Conservation (phyloP, 2,113 vertebrate genomes). For the Orthonyx spaldingii region DNA sequence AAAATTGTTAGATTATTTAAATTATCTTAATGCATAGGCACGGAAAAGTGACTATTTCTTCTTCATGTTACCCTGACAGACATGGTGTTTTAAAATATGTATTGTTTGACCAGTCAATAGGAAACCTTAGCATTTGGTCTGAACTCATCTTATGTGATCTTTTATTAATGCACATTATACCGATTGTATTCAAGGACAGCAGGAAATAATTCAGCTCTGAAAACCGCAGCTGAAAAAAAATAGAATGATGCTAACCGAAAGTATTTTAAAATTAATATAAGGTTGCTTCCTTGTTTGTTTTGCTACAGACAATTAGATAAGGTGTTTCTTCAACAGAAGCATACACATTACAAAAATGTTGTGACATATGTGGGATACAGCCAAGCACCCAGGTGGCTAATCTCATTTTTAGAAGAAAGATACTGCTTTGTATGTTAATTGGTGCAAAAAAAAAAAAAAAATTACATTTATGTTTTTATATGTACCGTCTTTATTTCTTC, state of each 20-base stretch:
- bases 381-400: conserved; percentile 92
- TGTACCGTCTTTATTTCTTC: conserved; percentile 70
- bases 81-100: conserved; percentile 55
- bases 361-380: conserved; percentile 81
- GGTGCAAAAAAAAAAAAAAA: conserved; percentile 71
- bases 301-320: conserved; percentile 59
- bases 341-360: conserved; percentile 71
- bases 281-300: conserved; percentile 66
- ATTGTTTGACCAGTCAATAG: conserved; percentile 75
- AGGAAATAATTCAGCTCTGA: conserved; percentile 68
- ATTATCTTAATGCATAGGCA: conserved; percentile 57
- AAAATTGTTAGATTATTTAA: conserved; percentile 68
- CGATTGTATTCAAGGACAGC: conserved; percentile 70
- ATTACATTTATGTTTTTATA: conserved; percentile 64
- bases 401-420: conserved; percentile 84
- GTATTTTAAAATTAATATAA: conserved; percentile 57
- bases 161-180: conserved; percentile 79
- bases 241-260: conserved; percentile 42
- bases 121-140: conserved; percentile 68
- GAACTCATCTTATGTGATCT: conserved; percentile 75
- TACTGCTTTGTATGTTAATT: conserved; percentile 82
- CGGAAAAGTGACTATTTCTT: conserved; percentile 50
- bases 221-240: conserved; percentile 59
- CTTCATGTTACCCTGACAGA: conserved; percentile 4
- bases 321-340: conserved; percentile 62